Evolutionary conservation across 2,888 invertebrate species (phyloP), one percentile per base, ranked within the genome.

Genomic region (Bombylius discolor): DNA sequence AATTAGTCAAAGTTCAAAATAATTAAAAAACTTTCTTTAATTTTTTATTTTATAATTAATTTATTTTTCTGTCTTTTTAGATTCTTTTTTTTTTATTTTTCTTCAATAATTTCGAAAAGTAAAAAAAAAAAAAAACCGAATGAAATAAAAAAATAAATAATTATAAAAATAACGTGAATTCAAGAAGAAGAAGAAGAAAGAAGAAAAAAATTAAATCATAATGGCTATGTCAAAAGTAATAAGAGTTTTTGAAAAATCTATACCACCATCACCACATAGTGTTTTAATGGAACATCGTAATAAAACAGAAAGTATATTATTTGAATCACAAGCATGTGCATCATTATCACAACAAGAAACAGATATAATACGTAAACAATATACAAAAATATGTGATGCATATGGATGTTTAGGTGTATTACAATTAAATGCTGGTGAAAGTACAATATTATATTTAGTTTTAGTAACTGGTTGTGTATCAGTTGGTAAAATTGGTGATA

Each of bases 181-280:
- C 23, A 23, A 23, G 23, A 23, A 23, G 23, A 23, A 23, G 23
- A 23, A 23, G 23, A 23, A 23, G 23, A 36, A 36, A 36, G 12
- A 31, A 42, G 12, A 36, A 47, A 48, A 55, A 49, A 46, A 33
- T 32, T 44, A 45, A 39, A 13, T 8, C 8, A 70, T 65, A 63
- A 95, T 95, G 95, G 92, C 94, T 68, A 89, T 96, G 87, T 91
- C 91, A 67, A 94, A 94, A 77, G 87, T 88, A 62, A 94, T 91
- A 76, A 85, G 92, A 65, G 86, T 95, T 64, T 82, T 89, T 66
- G 92, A 94, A 74, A 93, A 94, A 76, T 82, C 87, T 59, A 84
- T 86, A 64, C 85, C 89, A 45, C 87, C 89, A 53, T 86, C 83
- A 70, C 91, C 93, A 12, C 93, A 93, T 70, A 93, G 93, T 72